Base-by-base conservation (phyloP, 1,140 invertebrate genomes). In the Aphis craccivora region DNA sequence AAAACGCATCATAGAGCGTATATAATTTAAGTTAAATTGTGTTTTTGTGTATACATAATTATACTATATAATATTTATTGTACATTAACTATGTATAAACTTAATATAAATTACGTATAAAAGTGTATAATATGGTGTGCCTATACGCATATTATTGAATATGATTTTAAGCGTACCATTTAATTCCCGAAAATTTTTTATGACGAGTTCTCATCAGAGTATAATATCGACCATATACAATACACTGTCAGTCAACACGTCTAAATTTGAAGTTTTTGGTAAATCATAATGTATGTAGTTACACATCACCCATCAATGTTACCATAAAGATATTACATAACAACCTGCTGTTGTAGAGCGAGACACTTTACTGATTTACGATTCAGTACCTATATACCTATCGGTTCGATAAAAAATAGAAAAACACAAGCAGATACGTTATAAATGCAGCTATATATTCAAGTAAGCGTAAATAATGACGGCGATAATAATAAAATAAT, bases 11-110 rank as follows among this genome's bases (percentile, higher is more conserved):
- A 45, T 51, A 20, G 2, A 76, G 2, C 40, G 6, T 9, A 25
- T 22, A 25, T 45, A 83, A 53, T 92, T 92, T 92, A 92, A 14
- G 76, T 76, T 2, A 76, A 18, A 92, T 92, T 84, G 76, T 84
- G 48, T 92, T 84, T 37, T 40, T 23, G 14, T 48, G 20, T 76
- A 51, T 91, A 55, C 43, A 43, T n/a, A n/a, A n/a, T 22, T 45
- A 7, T 90, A 81, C 90, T 92, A 91, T 51, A 91, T 83, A 40
- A 0, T 20, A 37, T 37, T 40, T 30, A 3, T 30, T 18, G 43
- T 25, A 18, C 30, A 40, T 18, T 23, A 40, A 40, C 3, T 40
- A 40, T 40, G 37, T 40, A 40, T 40, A 40, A 40, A 40, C 51
- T 23, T 14, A 9, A 20, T 48, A 43, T 67, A 40, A 23, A 30